phyloP scores from a whole-genome alignment of 2,113 vertebrate species.

The Epinephelus fuscoguttatus region DNA sequence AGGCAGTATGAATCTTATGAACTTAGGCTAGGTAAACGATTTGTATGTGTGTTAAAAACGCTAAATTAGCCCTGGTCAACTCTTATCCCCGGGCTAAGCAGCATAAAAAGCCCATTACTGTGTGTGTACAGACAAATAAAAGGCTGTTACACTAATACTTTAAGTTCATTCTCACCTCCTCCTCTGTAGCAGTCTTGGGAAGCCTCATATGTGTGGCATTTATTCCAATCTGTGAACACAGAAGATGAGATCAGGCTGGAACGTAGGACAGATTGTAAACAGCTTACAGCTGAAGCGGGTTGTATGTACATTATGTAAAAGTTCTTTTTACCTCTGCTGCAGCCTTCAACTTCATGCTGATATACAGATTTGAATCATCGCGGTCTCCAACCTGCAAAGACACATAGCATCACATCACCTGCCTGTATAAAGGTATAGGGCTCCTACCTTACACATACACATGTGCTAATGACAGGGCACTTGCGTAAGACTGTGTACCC shows the following conservation, averaged over 20 bases:
- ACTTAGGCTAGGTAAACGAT: too few species aligned
- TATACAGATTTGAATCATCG: conserved; percentile 98
- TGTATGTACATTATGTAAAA: not conserved
- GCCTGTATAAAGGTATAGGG: not conserved
- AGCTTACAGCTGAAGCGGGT: not conserved
- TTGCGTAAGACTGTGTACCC: not conserved
- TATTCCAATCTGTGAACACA: conserved; percentile 92
- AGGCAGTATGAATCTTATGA: too few species aligned
- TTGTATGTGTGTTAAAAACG: too few species aligned
- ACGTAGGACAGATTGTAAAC: not conserved
- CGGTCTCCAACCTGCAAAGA: conserved; percentile 92
- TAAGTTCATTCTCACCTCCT: conserved; percentile 86
- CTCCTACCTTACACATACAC: not conserved
- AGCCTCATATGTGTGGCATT: conserved; percentile 92
- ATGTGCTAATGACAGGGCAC: not conserved
- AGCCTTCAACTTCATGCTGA: conserved; percentile 97
- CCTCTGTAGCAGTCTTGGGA: conserved; percentile 91
- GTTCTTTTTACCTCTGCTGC: conserved; percentile 90
- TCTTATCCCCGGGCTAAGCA: too few species aligned
- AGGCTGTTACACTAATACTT: not conserved
- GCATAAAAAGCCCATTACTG: not conserved
- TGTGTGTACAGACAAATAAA: not conserved
- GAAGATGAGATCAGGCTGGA: conserved; percentile 9
- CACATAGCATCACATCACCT: not conserved
- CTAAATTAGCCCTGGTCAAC: too few species aligned